Evolutionary conservation across 2,113 vertebrate genomes (phyloP), one percentile per base, ranked within the genome.

Genomic region (Clarias batrachus): DNA sequence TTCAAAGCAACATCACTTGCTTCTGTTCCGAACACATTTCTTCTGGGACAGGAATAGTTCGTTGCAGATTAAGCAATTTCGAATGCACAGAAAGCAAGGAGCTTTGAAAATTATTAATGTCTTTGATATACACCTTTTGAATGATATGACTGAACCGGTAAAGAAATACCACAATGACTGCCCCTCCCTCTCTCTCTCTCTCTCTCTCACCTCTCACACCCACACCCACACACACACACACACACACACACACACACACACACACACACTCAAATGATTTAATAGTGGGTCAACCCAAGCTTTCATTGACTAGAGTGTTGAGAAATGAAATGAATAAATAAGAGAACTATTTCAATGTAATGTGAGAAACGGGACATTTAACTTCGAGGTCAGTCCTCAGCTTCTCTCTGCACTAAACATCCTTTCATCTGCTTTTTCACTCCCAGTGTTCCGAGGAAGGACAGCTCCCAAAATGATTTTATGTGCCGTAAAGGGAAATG

Each of bases 361-460:
- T 57, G 33, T 89, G 63, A 86, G 86, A 86, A 65, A 82, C 57
- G 3, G 1, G 27, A 84, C 65, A 59, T 86, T 87, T 63, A 82
- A 85, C 70, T 87, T 89, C 65, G 85, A 66, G 88, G 88, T 87
- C 85, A 85, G 52, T 5, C 16, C 56, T 54, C 41, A 66, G 82
- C 54, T 37, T 83, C 74, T 83, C 23, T 59, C 48, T 63, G 73
- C 74, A 57, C 73, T 62, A 65, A 30, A 62, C n/a, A 17, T 52
- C 33, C 25, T 86, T 84, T 63, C 23, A 37, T 63, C 41, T 16
- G 16, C 76, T 88, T 74, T 56, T 85, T 74, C 76, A 82, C 68
- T 79, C 33, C 76, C 54, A 30, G 63, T 59, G 71, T 71, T 86
- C 81, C 66, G 83, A 82, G 62, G 82, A 13, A 85, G 71, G 78